Conservation (phyloP, 2,113 vertebrate species). For the Struthio camelus region DNA sequence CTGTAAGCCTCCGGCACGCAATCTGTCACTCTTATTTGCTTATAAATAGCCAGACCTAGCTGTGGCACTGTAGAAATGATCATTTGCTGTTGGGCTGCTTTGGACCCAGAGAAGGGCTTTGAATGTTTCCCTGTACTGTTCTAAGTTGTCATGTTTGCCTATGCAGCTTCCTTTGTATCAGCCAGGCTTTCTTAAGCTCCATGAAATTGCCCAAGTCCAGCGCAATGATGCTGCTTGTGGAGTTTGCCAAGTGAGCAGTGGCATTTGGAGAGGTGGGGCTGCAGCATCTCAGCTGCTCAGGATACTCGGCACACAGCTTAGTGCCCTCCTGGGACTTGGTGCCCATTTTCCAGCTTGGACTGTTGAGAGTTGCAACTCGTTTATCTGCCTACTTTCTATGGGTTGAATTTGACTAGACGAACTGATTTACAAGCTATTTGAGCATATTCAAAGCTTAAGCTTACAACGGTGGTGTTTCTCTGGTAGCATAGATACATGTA, state of each 20-base stretch:
- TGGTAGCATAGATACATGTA: neutral
- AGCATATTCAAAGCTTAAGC: neutral
- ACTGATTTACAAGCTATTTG: neutral
- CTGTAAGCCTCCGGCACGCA: neutral
- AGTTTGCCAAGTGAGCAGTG: neutral
- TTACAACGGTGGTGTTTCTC: fast-evolving
- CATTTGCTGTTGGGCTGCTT: neutral
- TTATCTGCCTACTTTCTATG: neutral
- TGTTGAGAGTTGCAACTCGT: neutral
- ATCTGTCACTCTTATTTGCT: neutral
- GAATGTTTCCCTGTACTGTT: neutral
- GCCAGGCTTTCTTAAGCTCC: slow-evolving; percentile 14
- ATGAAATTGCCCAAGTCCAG: neutral
- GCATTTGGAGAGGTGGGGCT: neutral
- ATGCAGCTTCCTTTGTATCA: neutral
- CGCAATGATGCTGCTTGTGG: neutral
- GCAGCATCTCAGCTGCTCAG: neutral
- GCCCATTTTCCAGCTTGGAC: neutral
- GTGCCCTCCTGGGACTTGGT: neutral
- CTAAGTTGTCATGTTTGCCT: neutral
- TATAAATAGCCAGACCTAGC: neutral
- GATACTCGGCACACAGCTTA: neutral
- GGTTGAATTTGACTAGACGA: neutral
- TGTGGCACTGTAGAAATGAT: neutral
- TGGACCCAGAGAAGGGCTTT: neutral